phyloP scores from a whole-genome alignment of 2,797 vertebrate species.

The Fistularia tabacaria region DNA sequence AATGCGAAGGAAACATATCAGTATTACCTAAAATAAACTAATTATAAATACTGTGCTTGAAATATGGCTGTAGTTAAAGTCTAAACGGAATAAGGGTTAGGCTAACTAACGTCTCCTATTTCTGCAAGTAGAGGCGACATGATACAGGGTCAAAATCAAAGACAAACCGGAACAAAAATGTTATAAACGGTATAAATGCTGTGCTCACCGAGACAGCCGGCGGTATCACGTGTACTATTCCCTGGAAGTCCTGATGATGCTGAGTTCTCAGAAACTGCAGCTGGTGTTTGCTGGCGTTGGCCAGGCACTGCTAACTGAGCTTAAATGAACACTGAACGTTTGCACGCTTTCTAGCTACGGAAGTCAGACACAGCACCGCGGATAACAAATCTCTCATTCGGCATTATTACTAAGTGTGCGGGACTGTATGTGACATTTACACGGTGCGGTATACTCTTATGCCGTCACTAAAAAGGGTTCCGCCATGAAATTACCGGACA shows the following conservation, averaged over 20 bases:
- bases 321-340: constrained; percentile 21
- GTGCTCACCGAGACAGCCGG: constrained; percentile 1
- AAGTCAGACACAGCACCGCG: constrained; percentile 45
- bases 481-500: too few species aligned
- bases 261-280: constrained; percentile 67
- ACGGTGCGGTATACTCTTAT: neutral
- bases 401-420: neutral
- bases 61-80: too few species aligned
- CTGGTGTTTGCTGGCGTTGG: constrained; percentile 60
- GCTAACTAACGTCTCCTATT: too few species aligned
- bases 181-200: neutral
- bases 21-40: too few species aligned
- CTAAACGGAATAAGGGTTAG: too few species aligned
- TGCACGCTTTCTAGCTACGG: constrained; percentile 66
- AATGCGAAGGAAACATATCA: too few species aligned
- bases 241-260: constrained; percentile 52
- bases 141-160: neutral
- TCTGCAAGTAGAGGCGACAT: neutral
- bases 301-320: constrained; percentile 39
- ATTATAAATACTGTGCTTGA: too few species aligned
- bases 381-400: constrained; percentile 11
- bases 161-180: constrained; percentile 17
- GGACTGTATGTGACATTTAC: neutral
- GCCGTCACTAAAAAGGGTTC: too few species aligned
- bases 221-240: constrained; percentile 40